Conservation (phyloP, 2,888 invertebrate species). For the Pristionchus fissidentatus region DNA sequence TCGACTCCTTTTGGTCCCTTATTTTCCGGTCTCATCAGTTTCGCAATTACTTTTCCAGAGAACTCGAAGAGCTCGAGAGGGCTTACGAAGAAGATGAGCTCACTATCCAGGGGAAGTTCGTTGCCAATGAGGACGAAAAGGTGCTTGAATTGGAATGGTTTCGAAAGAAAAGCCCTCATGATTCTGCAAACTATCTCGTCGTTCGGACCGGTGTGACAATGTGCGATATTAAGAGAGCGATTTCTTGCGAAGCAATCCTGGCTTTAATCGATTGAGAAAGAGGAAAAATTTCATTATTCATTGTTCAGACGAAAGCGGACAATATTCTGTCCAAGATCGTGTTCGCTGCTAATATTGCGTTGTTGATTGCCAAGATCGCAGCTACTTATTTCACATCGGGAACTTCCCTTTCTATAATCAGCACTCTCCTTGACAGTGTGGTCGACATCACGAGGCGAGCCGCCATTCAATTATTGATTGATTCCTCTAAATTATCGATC, state of each 20-base stretch:
- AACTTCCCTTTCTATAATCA: slow-evolving; percentile 55
- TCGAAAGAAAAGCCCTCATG: not conserved
- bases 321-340: slow-evolving; percentile 51
- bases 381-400: slow-evolving; percentile 53
- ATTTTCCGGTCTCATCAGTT: not conserved
- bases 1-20: not conserved
- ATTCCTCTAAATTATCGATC: not conserved
- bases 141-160: not conserved
- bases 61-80: slow-evolving; percentile 1
- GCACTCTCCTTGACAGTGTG: slow-evolving; percentile 53
- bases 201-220: too few relatives aligned
- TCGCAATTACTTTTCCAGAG: slow-evolving; percentile 22
- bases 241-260: too few relatives aligned
- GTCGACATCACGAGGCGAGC: slow-evolving; percentile 56
- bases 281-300: not conserved
- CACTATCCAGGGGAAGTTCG: not conserved
- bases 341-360: slow-evolving; percentile 48
- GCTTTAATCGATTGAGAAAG: too few relatives aligned
- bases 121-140: not conserved
- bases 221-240: too few relatives aligned
- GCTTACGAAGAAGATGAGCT: not conserved
- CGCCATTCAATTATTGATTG: not conserved
- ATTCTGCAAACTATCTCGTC: too few relatives aligned
- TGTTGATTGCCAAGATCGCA: slow-evolving; percentile 51
- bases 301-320: slow-evolving; percentile 51